A percentile compares a stretch with the other conserved stretches of the same genome.
These are phyloP conservation scores for Acanthis flammea DNA, from an alignment of 2,797 vertebrate genomes.

Conservation along the genomic window DNA sequence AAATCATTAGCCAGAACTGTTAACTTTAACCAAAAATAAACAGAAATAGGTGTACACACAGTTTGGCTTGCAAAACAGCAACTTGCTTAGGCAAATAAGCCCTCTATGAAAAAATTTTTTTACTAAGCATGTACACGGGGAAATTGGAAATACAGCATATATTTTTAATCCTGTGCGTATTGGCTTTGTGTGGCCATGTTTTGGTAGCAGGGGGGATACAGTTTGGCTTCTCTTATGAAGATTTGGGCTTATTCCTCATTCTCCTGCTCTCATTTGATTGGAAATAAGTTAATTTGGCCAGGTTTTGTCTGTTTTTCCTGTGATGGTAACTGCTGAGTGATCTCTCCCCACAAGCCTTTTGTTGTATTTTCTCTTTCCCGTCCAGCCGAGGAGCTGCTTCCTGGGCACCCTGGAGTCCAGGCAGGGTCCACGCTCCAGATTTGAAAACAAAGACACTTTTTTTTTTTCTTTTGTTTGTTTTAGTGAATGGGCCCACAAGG, in stretches of 20 bases:
- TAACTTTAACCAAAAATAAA: not conserved
- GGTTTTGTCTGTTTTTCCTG: not conserved
- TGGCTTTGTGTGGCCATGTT: not conserved
- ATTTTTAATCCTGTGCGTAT: not conserved
- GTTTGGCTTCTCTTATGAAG: not conserved
- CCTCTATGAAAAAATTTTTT: not conserved
- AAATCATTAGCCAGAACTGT: not conserved
- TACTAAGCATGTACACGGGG: not conserved
- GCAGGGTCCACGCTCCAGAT: not conserved
- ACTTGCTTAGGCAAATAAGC: not conserved
- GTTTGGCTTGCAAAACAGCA: not conserved
- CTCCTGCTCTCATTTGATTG: not conserved
- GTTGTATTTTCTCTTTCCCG: not conserved
- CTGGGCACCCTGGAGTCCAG: not conserved
- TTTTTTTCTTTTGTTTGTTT: not conserved
- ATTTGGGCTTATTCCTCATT: not conserved
- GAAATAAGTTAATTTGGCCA: not conserved
- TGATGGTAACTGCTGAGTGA: not conserved
- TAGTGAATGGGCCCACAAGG: not conserved
- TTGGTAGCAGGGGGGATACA: not conserved
- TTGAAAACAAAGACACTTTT: not conserved
- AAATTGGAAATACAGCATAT: not conserved
- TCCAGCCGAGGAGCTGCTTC: not conserved
- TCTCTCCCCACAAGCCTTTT: not conserved
- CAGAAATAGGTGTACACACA: not conserved